These are phyloP conservation scores for Urocolius indicus DNA, from an alignment of 2,113 vertebrate genomes.

Conservation along the genomic window DNA sequence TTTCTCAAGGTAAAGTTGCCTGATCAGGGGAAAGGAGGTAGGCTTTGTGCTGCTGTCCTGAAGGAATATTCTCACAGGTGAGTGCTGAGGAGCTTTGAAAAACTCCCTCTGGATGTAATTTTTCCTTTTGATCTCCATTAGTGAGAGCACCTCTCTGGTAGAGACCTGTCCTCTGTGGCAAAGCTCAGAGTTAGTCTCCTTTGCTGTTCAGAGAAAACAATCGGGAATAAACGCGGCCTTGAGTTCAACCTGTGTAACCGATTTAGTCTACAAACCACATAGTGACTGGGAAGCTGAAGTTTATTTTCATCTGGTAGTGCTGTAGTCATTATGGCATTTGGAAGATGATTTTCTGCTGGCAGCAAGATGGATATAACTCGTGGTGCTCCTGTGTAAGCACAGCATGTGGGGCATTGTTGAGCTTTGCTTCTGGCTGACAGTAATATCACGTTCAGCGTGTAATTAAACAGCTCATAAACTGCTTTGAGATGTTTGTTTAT, in stretches of 20 bases:
- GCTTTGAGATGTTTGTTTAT: slow-evolving; percentile 56
- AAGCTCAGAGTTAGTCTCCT: background rate
- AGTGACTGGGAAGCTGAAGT: background rate
- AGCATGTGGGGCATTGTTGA: slow-evolving; percentile 41
- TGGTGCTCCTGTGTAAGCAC: slow-evolving; percentile 10
- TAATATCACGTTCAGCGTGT: slow-evolving; percentile 1
- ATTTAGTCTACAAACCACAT: background rate
- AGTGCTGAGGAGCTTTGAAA: background rate
- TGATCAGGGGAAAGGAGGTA: background rate
- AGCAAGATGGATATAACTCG: background rate
- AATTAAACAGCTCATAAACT: slow-evolving; percentile 66
- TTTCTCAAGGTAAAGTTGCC: background rate
- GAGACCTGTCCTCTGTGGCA: background rate
- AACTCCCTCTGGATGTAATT: background rate
- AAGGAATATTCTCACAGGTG: background rate
- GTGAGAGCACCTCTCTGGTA: background rate
- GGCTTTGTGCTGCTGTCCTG: background rate
- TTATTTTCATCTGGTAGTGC: background rate
- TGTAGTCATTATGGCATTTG: background rate
- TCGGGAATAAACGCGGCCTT: background rate
- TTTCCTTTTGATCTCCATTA: background rate
- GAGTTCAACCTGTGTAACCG: background rate
- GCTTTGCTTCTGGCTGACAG: slow-evolving; percentile 17
- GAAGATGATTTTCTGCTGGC: slow-evolving; percentile 7
- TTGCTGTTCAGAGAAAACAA: fast-evolving